Conservation (phyloP, 1,140 invertebrate genomes). For the Zaprionus ornatus region DNA sequence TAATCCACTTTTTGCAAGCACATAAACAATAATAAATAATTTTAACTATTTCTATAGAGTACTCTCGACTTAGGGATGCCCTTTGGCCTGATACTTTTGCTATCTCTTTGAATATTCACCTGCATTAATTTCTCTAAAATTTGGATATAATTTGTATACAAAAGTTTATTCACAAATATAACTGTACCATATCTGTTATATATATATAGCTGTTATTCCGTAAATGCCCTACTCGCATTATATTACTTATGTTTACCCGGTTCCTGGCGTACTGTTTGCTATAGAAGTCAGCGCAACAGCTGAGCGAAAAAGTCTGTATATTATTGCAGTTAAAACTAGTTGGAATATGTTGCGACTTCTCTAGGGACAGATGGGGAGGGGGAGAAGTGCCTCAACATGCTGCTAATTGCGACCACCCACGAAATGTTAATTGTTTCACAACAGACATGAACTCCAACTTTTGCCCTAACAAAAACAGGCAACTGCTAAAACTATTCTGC, state of each 20-base stretch:
- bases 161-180: background rate
- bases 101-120: no score
- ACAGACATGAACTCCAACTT: conserved; percentile 66
- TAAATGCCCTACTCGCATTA: background rate
- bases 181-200: no score
- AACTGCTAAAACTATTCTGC: conserved; percentile 26
- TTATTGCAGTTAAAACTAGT: conserved; percentile 19
- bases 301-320: conserved; percentile 9
- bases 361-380: background rate
- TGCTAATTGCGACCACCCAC: conserved; percentile 52
- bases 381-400: conserved; percentile 15
- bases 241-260: background rate
- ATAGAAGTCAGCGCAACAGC: background rate
- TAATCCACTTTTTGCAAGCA: background rate
- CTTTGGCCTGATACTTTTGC: background rate
- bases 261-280: background rate
- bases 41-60: background rate
- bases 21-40: conserved; percentile 10
- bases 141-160: background rate
- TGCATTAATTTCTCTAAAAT: no score
- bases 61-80: background rate
- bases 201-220: no score
- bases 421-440: conserved; percentile 72
- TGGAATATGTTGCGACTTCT: background rate
- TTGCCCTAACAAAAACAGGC: conserved; percentile 38